phyloP scores from a whole-genome alignment of 2,797 vertebrate genomes.

The Dermochelys coriacea region DNA sequence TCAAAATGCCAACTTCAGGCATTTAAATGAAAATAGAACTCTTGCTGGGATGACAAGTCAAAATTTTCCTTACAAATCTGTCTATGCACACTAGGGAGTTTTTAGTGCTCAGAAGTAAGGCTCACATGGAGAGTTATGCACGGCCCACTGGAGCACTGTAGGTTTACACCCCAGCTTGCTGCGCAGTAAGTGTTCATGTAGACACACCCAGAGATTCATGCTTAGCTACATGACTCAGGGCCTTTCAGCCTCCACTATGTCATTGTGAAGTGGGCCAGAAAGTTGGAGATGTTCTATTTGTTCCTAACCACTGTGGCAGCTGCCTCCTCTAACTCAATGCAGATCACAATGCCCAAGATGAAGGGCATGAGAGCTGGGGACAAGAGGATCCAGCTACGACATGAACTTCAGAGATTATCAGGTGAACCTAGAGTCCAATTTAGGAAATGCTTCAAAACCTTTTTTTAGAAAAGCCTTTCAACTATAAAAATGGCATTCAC shows the following conservation, averaged over 20 bases:
- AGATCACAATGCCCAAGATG: neutral
- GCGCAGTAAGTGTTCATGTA: too few species aligned
- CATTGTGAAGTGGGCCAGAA: neutral
- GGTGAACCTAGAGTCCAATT: neutral
- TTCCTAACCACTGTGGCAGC: neutral
- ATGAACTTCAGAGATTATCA: neutral
- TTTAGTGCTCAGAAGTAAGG: neutral
- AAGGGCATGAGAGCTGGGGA: neutral
- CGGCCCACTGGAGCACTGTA: too few species aligned
- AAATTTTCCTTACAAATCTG: neutral
- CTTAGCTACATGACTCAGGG: neutral
- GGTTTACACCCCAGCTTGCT: too few species aligned
- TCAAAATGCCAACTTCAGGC: neutral
- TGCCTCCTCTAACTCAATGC: neutral
- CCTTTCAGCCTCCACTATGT: accelerated
- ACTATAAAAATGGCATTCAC: neutral
- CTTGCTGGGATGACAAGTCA: neutral
- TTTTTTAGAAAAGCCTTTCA: neutral
- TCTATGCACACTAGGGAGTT: neutral
- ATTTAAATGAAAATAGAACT: neutral
- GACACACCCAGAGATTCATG: neutral
- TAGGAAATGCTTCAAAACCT: neutral
- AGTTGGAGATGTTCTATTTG: neutral
- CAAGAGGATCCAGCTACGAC: neutral
- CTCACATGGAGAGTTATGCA: too few species aligned